phyloP scores from a whole-genome alignment of 2,797 vertebrate genomes.

The Muscicapa comitata region DNA sequence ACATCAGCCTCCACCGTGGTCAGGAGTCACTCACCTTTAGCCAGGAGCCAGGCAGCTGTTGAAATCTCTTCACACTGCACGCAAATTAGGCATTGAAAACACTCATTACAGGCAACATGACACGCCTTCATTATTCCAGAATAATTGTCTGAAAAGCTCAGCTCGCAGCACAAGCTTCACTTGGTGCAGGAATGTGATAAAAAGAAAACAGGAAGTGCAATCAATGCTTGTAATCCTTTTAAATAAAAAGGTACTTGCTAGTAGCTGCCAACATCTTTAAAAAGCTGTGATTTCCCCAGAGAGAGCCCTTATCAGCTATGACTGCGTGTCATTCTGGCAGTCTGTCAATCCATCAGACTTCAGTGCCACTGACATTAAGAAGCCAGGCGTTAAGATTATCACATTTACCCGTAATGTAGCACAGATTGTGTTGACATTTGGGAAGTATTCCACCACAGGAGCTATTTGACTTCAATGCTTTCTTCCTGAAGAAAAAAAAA shows the following conservation, averaged over 20 bases:
- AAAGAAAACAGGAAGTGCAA: constrained; percentile 48
- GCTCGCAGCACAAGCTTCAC: constrained; percentile 5
- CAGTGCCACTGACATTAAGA: constrained; percentile 73
- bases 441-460: constrained; percentile 72
- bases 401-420: constrained; percentile 71
- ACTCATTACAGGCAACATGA: constrained; percentile 36
- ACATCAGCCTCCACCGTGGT: not conserved
- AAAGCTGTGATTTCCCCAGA: constrained; percentile 63
- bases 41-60: constrained; percentile 10
- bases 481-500: constrained; percentile 21
- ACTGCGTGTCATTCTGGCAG: constrained; percentile 64
- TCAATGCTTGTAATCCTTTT: constrained; percentile 59
- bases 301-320: constrained; percentile 40
- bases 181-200: constrained; percentile 55
- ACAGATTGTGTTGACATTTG: constrained; percentile 78
- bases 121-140: constrained; percentile 50
- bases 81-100: constrained; percentile 34
- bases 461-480: constrained; percentile 68
- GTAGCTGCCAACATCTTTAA: constrained; percentile 49
- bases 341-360: constrained; percentile 63
- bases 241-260: constrained; percentile 58
- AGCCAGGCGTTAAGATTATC: constrained; percentile 64
- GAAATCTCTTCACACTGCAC: constrained; percentile 4
- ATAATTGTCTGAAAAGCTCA: constrained; percentile 54
- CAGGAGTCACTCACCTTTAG: constrained; percentile 22